phyloP scores from a whole-genome alignment of 23 tunicate species.

The Diplosoma virens region DNA sequence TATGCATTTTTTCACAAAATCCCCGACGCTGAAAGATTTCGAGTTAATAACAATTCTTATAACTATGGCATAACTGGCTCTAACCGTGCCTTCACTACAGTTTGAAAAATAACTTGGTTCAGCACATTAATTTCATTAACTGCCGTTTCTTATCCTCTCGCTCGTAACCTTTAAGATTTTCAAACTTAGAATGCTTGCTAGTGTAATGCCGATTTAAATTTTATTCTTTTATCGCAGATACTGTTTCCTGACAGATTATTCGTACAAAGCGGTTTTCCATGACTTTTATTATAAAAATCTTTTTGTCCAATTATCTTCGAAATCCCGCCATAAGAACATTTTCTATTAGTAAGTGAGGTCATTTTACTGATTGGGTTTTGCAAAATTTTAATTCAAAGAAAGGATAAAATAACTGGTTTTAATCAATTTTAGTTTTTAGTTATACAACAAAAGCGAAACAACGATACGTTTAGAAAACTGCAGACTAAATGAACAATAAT shows the following conservation, averaged over 20 bases:
- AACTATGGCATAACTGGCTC: neutral
- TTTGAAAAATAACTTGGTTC: neutral
- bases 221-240: constrained; percentile 12
- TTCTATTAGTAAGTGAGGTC: no score
- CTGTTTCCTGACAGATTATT: neutral
- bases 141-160: neutral
- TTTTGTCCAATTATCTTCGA: neutral
- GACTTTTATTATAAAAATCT: neutral
- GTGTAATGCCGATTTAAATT: constrained; percentile 13
- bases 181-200: neutral
- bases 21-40: neutral
- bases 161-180: neutral
- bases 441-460: no score
- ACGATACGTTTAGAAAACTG: no score
- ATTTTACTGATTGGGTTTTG: no score
- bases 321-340: neutral
- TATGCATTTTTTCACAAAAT: neutral
- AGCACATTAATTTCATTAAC: neutral
- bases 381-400: no score
- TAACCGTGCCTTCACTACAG: neutral
- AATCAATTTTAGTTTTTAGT: no score
- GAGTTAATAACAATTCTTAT: neutral
- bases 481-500: no score
- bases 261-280: neutral
- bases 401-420: no score